Base-by-base conservation (phyloP, 2,888 invertebrate species). In the Oxystoma pomonae region DNA sequence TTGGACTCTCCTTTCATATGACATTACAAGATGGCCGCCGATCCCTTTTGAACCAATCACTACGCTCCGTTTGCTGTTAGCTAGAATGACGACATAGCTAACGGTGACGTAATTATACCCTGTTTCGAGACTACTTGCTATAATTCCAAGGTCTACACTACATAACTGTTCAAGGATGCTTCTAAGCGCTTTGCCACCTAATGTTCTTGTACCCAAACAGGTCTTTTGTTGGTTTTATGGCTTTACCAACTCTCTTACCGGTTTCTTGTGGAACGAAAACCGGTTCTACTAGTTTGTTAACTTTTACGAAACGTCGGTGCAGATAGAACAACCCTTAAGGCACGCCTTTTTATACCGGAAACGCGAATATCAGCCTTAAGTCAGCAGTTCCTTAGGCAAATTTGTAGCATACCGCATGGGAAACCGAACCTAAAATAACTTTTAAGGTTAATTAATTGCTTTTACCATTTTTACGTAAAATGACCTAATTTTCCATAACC, bases 11-110 rank as follows among this genome's bases (percentile, higher is more conserved):
- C 72, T 73, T 73, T 77, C 63, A 75, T 84, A 83, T 85, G 84
- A 85, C 85, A 86, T 86, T 84, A 84, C 84, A 86, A 87, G 84
- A 87, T 87, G 87, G 87, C 86, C 83, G 84, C 84, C 82, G 78
- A 71, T 71, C 70, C 58, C 62, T 65, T 71, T 65, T 72, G 72
- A 64, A 74, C 83, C 82, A 83, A 83, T 82, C 74, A 69, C 61
- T 68, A 64, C 35, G 52, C 71, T 72, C 72, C 69, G 70, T 71
- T 73, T 70, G 71, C 70, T 70, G 73, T 74, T 67, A 61, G 55
- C 58, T 22, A 75, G 73, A 76, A 74, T 78, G 79, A 80, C 80
- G 80, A 78, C 77, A 79, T 77, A 73, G 35, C 71, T 71, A 73
- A 76, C 70, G 64, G 74, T 81, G 80, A 82, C 81, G 81, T 81